Evolutionary conservation across 2,888 invertebrate genomes (phyloP), one percentile per base, ranked within the genome.

Genomic region (Cheilosia scutellata): DNA sequence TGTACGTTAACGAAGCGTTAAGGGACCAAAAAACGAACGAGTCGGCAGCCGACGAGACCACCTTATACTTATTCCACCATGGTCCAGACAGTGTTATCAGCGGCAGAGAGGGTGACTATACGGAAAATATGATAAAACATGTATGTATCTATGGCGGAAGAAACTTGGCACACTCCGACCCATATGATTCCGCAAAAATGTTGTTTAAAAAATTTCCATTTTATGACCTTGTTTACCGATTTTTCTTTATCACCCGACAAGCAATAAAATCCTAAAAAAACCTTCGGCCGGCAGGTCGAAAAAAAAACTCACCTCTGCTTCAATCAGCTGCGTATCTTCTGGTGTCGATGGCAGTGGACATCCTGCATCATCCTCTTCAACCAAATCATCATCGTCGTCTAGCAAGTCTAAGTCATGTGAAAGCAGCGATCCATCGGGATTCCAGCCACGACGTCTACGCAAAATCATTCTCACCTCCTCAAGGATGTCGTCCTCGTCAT

Each of bases 311-410:
- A 94, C 95, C 93, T 97, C 97, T 66, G 96, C 96, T 91, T 97
- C 96, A 88, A 97, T 94, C 40, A 97, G 93, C 90, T 96, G 95
- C 90, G 96, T 96, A 91, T 97, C 97, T 91, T 97, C 97, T 1
- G 97, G 97, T 7, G 97, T 97, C 25, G 97, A 97, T 4, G 97
- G 97, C 88, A 97, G 91, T 3, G 97, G 96, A 90, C 97, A 97
- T 42, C 97, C 97, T 84, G 95, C 95, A 88, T 96, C 96, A 90
- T 96, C 97, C 89, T 96, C 96, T 89, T 92, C 92, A 31, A 90
- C 92, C 44, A 92, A 89, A 76, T 90, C 92, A 76, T 91, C 91
- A 51, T 92, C 92, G 51, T 91, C 91, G 57, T 90, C 92, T 1
- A 92, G 88, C 62, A 92, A 88, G 88, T 92, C 92, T 29, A 92